phyloP scores from a whole-genome alignment of 2,888 invertebrate genomes.

The Coenonympha glycerion region DNA sequence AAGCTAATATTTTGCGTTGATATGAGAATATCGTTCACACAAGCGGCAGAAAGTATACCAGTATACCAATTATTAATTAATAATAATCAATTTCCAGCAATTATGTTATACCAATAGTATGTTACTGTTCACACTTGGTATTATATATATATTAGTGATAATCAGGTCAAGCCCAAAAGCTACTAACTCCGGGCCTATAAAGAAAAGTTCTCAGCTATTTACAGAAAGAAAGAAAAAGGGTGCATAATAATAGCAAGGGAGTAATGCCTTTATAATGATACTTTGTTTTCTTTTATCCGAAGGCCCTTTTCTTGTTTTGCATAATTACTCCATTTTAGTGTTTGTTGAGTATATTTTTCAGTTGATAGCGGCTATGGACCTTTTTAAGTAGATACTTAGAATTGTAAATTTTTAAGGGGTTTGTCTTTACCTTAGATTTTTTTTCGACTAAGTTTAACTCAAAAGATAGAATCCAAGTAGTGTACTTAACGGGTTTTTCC shows the following conservation, averaged over 20 bases:
- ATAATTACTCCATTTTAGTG: constrained; percentile 17
- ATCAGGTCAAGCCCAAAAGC: too few species aligned
- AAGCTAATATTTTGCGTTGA: too few species aligned
- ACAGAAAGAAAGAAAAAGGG: constrained; percentile 27
- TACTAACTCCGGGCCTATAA: background rate
- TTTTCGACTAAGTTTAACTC: background rate
- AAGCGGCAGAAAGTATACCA: too few species aligned
- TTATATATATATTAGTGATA: too few species aligned
- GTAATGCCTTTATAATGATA: constrained; percentile 34
- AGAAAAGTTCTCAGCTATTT: constrained; percentile 25
- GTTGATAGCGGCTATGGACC: background rate
- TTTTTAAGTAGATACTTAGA: constrained; percentile 1
- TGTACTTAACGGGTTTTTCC: background rate
- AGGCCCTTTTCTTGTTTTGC: constrained; percentile 18
- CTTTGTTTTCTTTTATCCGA: constrained; percentile 31
- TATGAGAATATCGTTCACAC: too few species aligned
- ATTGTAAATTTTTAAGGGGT: background rate
- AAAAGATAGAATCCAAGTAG: too few species aligned
- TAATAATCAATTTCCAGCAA: too few species aligned
- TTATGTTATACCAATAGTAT: too few species aligned
- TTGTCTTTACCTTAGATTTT: background rate
- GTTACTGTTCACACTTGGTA: too few species aligned
- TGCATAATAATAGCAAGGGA: constrained; percentile 30
- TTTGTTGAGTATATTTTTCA: constrained; percentile 10
- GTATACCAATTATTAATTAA: too few species aligned